Conservation (phyloP, 2,888 invertebrate genomes). For the Tetranychus truncatus region DNA sequence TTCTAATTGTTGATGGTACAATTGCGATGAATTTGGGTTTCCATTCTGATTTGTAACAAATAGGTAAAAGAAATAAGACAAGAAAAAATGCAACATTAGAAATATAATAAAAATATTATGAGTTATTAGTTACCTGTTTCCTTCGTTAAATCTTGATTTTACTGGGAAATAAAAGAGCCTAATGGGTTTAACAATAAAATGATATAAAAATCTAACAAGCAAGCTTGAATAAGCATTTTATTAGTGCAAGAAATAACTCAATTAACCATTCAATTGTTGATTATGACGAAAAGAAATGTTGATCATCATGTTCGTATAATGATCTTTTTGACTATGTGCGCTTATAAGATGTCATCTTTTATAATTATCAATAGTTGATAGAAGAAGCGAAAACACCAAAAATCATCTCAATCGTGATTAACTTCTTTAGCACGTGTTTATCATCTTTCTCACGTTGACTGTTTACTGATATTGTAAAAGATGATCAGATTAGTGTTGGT, state of each 20-base stretch:
- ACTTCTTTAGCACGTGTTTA: neutral
- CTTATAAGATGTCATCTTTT: neutral
- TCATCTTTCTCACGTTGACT: neutral
- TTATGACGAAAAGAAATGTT: neutral
- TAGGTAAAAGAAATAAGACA: no score
- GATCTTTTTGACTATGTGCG: neutral
- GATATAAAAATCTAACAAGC: no score
- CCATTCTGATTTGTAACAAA: no score
- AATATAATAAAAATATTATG: no score
- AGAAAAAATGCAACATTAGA: no score
- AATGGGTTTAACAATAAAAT: no score
- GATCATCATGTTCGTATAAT: neutral
- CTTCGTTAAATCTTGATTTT: no score
- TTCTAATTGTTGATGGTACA: no score
- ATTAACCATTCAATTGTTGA: neutral
- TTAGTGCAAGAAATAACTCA: neutral
- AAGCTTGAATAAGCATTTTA: neutral
- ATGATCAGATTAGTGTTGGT: neutral
- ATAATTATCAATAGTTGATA: neutral
- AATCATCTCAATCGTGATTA: neutral
- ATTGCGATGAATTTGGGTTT: no score
- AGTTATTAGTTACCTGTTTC: no score
- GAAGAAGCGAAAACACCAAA: neutral
- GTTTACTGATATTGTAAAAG: neutral
- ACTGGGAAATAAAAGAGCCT: no score